A percentile compares a stretch with the other conserved stretches of the same genome.
Evolutionary conservation across 2,113 vertebrate genomes (phyloP).

Genomic region (Cardinalis cardinalis): DNA sequence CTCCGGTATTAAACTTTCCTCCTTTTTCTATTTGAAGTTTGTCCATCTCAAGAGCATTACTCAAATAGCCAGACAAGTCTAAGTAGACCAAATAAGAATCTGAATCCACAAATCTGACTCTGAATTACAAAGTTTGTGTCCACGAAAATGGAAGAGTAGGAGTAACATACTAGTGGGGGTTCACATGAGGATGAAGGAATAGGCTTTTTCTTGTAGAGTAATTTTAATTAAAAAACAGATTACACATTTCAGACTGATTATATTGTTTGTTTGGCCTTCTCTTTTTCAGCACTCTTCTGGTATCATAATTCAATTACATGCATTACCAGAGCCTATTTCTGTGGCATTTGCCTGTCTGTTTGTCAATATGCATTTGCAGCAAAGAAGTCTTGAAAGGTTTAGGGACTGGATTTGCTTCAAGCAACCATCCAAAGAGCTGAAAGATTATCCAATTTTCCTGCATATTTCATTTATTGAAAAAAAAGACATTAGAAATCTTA

Average conservation of each 20-base stretch:
- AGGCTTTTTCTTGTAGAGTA: background rate
- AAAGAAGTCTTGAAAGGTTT: background rate
- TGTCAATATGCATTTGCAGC: background rate
- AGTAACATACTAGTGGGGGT: background rate
- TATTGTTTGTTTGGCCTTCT: background rate
- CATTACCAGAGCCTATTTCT: background rate
- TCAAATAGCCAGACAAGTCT: background rate
- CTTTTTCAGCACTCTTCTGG: background rate
- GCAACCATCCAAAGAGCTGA: background rate
- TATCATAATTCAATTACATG: background rate
- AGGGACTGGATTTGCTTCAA: background rate
- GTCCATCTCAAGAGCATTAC: background rate
- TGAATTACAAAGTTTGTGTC: background rate
- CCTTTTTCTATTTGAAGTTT: background rate
- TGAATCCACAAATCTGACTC: background rate
- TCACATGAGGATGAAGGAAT: background rate
- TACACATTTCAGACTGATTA: background rate
- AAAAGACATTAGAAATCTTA: background rate
- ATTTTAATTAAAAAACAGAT: background rate
- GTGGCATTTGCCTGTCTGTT: background rate
- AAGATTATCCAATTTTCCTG: background rate
- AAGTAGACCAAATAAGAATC: background rate
- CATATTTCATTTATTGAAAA: background rate
- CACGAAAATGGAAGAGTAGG: background rate
- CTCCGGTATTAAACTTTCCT: background rate